These are phyloP conservation scores for Ictidomys tridecemlineatus DNA, from an alignment of 2,113 vertebrate species.

Conservation along the genomic window DNA sequence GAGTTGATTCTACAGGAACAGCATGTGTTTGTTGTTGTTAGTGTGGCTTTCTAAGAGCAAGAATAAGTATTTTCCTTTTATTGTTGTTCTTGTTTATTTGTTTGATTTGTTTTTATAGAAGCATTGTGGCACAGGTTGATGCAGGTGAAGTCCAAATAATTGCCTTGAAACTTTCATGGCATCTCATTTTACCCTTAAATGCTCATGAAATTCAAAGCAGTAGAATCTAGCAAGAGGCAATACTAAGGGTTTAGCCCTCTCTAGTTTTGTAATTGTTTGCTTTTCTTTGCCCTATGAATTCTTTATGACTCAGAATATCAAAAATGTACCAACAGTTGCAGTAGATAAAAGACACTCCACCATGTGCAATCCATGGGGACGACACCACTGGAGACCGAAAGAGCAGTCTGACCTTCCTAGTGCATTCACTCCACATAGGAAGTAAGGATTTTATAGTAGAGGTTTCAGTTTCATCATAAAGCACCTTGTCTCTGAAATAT, in stretches of 20 bases:
- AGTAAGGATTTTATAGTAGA: neutral
- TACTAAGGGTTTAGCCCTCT: constrained; percentile 3
- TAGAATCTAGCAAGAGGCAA: constrained; percentile 2
- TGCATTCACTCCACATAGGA: neutral
- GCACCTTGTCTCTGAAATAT: neutral
- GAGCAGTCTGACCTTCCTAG: constrained; percentile 63
- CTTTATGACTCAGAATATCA: constrained; percentile 80
- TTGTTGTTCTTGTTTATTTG: neutral
- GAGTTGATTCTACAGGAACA: neutral
- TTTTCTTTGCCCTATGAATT: constrained; percentile 76
- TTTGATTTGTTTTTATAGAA: constrained; percentile 32
- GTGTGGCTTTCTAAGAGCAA: neutral
- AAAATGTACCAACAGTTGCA: constrained; percentile 67
- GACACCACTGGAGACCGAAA: constrained; percentile 33
- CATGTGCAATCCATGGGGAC: constrained; percentile 47
- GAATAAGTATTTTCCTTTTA: neutral
- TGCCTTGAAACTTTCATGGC: constrained; percentile 30
- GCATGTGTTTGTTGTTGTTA: neutral
- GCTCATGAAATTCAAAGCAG: constrained; percentile 64
- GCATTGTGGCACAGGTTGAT: neutral
- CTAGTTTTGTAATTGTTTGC: constrained; percentile 71
- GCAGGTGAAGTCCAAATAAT: constrained; percentile 38
- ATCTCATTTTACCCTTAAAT: constrained; percentile 55
- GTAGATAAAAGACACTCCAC: constrained; percentile 71
- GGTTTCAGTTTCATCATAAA: constrained; percentile 23